Conservation (phyloP, 1,140 invertebrate genomes). For the Ooceraea biroi region DNA sequence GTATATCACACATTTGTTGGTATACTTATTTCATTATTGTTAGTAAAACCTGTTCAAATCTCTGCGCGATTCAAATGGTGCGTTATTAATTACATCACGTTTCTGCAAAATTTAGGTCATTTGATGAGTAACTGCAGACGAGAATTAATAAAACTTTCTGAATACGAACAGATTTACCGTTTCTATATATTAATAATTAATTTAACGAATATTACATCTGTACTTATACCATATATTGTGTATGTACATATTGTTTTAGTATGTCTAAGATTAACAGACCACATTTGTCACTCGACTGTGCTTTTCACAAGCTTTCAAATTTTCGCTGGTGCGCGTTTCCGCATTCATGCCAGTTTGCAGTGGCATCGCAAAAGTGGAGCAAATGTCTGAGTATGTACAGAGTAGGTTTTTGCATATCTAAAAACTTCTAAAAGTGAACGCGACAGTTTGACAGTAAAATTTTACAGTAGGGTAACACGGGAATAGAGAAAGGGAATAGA, state of each 20-base stretch:
- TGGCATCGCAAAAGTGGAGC: constrained; percentile 1
- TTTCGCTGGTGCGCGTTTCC: constrained; percentile 4
- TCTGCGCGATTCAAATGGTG: not conserved
- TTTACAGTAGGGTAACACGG: not conserved
- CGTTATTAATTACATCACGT: constrained; percentile 13
- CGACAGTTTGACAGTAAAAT: constrained; percentile 47
- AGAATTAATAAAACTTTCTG: constrained; percentile 26
- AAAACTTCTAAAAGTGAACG: constrained; percentile 47
- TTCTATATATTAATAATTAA: not conserved
- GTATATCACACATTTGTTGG: too few relatives aligned
- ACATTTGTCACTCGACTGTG: constrained; percentile 42
- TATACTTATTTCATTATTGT: too few relatives aligned
- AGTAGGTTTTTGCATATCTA: not conserved
- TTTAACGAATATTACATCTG: constrained; percentile 41
- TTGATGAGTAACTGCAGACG: constrained; percentile 22
- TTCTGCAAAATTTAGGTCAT: constrained; percentile 42
- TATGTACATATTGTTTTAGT: too few relatives aligned
- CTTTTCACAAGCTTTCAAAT: constrained; percentile 40
- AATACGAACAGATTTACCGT: too few relatives aligned
- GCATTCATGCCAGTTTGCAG: constrained; percentile 1
- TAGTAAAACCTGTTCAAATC: not conserved
- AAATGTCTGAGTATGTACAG: constrained; percentile 1
- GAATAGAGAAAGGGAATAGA: constrained; percentile 5
- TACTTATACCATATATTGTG: too few relatives aligned
- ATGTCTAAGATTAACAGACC: constrained; percentile 37